Base-by-base conservation (phyloP, 2,888 invertebrate genomes). In the Synergus gifuensis region DNA sequence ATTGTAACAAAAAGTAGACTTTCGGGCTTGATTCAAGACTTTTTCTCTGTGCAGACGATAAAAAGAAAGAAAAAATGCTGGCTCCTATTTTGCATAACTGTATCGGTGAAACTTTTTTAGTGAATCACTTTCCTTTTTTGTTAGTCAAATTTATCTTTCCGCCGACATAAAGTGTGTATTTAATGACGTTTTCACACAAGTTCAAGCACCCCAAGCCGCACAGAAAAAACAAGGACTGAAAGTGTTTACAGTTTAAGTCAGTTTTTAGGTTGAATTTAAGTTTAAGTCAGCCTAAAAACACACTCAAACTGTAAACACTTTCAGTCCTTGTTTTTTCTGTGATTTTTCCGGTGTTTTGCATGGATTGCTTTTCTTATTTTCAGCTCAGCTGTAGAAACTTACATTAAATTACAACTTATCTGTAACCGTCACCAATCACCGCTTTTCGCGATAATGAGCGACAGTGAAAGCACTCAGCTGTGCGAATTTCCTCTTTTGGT, bases 391-490 rank as follows among this genome's bases (percentile, higher is more conserved):
- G 11, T 54, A 28, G 36, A 54, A 36, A 49, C 36, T 73, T 73
- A n/a, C 49, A 54, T 54, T 73, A 73, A 54, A 54, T 54, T 54
- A 1, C 18, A 54, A 54, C n/a, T 36, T 73, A 73, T 36, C 11
- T n/a, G 36, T n/a, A 73, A 73, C 16, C 49, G 54, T 36, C 49
- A 54, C 11, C 54, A n/a, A 54, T 73, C 49, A 54, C 46, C 28
- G 40, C n/a, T 73, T 40, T 54, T 73, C 16, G 16, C 36, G 36
- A 40, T 54, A 73, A 73, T 54, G 73, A 73, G 36, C n/a, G 54
- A 54, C 40, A 73, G 40, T 54, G 54, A 73, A 54, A 73, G 54
- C 73, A 73, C 49, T 49, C 73, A n/a, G 49, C 49, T 73, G 36
- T 36, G 54, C 49, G 73, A 73, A 73, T 73, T 73, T 73, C 73